phyloP scores from a whole-genome alignment of 2,113 vertebrate species.

The Barbus barbus region DNA sequence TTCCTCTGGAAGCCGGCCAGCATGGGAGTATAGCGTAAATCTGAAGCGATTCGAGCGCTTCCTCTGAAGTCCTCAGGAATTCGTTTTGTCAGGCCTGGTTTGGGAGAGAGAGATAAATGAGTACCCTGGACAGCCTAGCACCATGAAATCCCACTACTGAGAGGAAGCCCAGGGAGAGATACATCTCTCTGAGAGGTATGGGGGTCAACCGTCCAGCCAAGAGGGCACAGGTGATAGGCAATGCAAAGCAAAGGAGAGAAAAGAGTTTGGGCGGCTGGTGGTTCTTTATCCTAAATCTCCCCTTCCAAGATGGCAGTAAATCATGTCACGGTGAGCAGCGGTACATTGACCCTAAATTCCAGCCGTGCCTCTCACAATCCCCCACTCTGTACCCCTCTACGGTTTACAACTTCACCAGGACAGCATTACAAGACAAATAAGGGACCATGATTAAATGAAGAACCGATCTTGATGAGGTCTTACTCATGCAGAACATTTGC shows the following conservation, averaged over 20 bases:
- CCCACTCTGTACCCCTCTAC: not conserved
- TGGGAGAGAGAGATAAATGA: constrained; percentile 57
- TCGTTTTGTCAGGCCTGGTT: constrained; percentile 57
- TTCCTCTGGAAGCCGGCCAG: constrained; percentile 59
- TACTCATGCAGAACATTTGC: not conserved
- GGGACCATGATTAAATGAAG: not conserved
- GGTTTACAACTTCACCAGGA: constrained; percentile 3
- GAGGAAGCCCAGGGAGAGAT: not conserved
- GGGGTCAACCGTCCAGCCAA: not conserved
- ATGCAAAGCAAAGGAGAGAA: constrained; percentile 53
- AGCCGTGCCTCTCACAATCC: constrained; percentile 25
- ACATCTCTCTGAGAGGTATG: not conserved
- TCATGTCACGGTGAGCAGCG: constrained; percentile 36
- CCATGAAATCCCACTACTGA: constrained; percentile 13
- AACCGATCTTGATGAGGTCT: constrained; percentile 13
- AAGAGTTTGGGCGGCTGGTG: constrained; percentile 43
- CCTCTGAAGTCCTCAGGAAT: constrained; percentile 59
- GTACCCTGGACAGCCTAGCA: constrained; percentile 48
- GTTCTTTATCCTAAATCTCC: constrained; percentile 55
- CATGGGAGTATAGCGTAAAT: constrained; percentile 59
- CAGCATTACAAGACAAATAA: constrained; percentile 22
- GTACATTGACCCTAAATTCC: constrained; percentile 50
- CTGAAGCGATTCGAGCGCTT: constrained; percentile 53
- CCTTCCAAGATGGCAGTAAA: constrained; percentile 44
- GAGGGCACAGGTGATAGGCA: constrained; percentile 23